phyloP scores from a whole-genome alignment of 2,888 invertebrate species.

The Thumatha senex region DNA sequence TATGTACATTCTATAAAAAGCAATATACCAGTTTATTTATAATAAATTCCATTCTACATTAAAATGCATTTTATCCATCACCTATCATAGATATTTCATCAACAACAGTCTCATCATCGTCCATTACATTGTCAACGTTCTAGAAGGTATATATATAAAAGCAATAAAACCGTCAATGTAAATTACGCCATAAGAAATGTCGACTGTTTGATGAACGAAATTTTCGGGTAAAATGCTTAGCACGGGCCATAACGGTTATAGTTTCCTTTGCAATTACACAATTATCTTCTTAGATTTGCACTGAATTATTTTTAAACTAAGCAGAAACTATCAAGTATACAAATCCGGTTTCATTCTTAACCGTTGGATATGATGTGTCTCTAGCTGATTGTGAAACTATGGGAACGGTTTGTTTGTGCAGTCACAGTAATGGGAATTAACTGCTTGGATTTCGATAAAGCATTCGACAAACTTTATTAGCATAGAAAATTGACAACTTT shows the following conservation, averaged over 20 bases:
- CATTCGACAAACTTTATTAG: conserved; percentile 31
- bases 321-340: conserved; percentile 40
- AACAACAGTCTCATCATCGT: conserved; percentile 11
- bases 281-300: conserved; percentile 39
- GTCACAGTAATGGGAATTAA: conserved; percentile 29
- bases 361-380: conserved; percentile 26
- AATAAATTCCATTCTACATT: too few relatives aligned
- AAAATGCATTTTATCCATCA: too few relatives aligned
- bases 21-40: too few relatives aligned
- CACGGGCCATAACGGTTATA: conserved; percentile 43
- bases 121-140: conserved; percentile 14
- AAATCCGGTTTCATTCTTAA: conserved; percentile 41
- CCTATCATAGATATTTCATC: conserved; percentile 19
- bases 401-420: conserved; percentile 25
- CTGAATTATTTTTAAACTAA: conserved; percentile 40
- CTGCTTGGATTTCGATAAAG: conserved; percentile 30
- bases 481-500: conserved; percentile 23
- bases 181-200: conserved; percentile 16
- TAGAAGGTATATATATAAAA: conserved; percentile 7
- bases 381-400: conserved; percentile 31
- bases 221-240: conserved; percentile 30
- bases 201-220: conserved; percentile 17
- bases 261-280: conserved; percentile 41
- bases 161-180: conserved; percentile 26
- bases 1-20: too few relatives aligned